Percentiles rank a stretch among this genome's conserved stretches.
phyloP scores from a whole-genome alignment of 2,888 invertebrate genomes.

The Pseudococcus longispinus region DNA sequence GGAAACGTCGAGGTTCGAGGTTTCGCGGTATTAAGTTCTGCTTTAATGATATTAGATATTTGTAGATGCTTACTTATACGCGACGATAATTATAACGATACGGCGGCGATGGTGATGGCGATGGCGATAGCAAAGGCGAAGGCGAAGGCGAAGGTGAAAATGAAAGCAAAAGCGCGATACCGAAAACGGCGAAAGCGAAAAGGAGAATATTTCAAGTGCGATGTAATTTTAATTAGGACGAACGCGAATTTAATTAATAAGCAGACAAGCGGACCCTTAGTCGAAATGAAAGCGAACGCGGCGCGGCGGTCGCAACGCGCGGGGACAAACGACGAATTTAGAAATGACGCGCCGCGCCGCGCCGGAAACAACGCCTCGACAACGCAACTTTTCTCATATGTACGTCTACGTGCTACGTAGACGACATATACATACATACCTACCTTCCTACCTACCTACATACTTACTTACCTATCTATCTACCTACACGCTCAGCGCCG shows the following conservation, averaged over 20 bases:
- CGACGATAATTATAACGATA: neutral
- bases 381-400: no score
- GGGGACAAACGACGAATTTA: neutral
- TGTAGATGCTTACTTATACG: neutral
- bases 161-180: neutral
- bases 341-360: no score
- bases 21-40: neutral
- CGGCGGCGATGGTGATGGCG: neutral
- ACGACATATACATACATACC: no score
- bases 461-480: no score
- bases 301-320: neutral
- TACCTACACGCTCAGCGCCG: no score
- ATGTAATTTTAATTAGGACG: constrained; percentile 21
- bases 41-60: constrained; percentile 6
- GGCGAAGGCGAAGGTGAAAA: neutral
- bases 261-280: neutral
- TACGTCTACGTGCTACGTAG: no score
- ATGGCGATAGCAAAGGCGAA: neutral
- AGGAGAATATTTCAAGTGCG: neutral
- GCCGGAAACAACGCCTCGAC: no score
- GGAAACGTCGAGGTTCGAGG: neutral
- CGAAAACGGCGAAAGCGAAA: no score
- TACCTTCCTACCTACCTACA: no score
- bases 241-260: constrained; percentile 22
- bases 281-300: neutral